Conservation (phyloP, 2,888 invertebrate genomes). For the Mesorhabditis spiculigera region DNA sequence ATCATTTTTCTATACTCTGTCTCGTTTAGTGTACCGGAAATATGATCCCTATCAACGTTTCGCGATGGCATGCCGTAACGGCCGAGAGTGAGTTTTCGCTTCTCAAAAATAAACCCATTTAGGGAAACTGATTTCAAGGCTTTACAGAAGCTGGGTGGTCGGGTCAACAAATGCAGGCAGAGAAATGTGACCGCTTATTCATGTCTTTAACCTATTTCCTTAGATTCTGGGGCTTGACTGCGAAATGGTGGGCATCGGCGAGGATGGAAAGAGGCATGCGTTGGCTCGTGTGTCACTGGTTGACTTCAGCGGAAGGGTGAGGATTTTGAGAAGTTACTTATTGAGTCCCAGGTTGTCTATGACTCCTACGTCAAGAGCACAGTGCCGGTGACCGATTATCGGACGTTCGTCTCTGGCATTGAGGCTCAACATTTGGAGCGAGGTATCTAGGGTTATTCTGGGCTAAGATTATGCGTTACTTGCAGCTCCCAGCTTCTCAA, state of each 20-base stretch:
- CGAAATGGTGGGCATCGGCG: conserved; percentile 4
- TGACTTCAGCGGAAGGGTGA: not conserved
- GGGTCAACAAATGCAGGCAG: no score
- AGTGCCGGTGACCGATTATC: not conserved
- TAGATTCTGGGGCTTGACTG: not conserved
- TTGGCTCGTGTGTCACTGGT: not conserved
- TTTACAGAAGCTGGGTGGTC: no score
- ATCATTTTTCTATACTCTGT: no score
- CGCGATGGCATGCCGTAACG: no score
- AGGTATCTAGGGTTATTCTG: not conserved
- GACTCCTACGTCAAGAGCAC: not conserved
- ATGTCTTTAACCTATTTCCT: not conserved
- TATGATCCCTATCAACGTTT: no score
- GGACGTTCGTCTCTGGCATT: not conserved
- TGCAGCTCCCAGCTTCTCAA: not conserved
- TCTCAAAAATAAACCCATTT: no score
- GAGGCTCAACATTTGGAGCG: not conserved
- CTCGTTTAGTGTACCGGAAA: no score
- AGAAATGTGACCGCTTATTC: no score
- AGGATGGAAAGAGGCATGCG: not conserved
- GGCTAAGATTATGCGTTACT: not conserved
- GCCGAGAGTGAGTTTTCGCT: no score
- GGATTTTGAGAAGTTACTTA: not conserved
- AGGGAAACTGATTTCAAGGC: no score
- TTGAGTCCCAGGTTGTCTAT: not conserved